Conservation (phyloP, 2,888 invertebrate genomes). For the Eurytoma californica region DNA sequence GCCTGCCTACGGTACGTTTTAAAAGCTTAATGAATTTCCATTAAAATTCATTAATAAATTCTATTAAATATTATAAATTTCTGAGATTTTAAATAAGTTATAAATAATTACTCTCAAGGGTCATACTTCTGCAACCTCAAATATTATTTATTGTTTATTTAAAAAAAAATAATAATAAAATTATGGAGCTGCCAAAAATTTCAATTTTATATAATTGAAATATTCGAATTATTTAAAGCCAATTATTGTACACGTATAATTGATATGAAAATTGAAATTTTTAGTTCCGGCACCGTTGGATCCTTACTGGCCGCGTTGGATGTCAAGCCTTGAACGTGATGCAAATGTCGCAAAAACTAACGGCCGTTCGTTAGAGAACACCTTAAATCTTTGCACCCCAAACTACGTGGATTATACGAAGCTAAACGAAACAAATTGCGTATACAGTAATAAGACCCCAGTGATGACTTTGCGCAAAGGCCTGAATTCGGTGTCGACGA, state of each 20-base stretch:
- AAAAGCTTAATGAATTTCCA: background rate
- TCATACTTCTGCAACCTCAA: too few relatives aligned
- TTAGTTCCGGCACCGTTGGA: slow-evolving; percentile 51
- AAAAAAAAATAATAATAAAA: too few relatives aligned
- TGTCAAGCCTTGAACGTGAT: slow-evolving; percentile 21
- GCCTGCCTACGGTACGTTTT: slow-evolving; percentile 37
- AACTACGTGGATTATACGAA: slow-evolving; percentile 62
- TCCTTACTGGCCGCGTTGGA: slow-evolving; percentile 59
- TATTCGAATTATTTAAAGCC: too few relatives aligned
- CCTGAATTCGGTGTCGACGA: slow-evolving; percentile 16
- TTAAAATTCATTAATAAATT: background rate
- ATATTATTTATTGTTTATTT: too few relatives aligned
- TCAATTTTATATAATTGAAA: too few relatives aligned
- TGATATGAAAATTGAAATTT: too few relatives aligned
- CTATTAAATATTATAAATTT: background rate
- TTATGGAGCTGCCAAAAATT: too few relatives aligned
- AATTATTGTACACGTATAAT: too few relatives aligned
- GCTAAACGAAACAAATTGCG: slow-evolving; percentile 67
- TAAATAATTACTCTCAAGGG: background rate
- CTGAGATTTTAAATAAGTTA: too few relatives aligned
- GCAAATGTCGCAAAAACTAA: slow-evolving; percentile 24
- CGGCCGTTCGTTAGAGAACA: slow-evolving; percentile 52
- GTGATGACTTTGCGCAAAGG: slow-evolving; percentile 59
- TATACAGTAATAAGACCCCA: slow-evolving; percentile 69
- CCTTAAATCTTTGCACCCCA: slow-evolving; percentile 54